phyloP scores from a whole-genome alignment of 2,797 vertebrate genomes.

The Dipus sagitta region DNA sequence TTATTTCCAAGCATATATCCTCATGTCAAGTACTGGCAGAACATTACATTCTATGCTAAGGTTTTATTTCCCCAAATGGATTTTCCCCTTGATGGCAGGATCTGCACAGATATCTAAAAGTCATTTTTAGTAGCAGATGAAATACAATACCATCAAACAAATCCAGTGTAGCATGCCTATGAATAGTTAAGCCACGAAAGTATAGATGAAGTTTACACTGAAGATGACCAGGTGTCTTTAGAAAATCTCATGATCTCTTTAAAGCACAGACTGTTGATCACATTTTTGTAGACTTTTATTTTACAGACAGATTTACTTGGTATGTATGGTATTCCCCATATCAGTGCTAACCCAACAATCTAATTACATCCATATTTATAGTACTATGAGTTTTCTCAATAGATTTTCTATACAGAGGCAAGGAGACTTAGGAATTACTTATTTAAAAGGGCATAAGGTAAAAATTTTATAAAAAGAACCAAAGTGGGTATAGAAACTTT shows the following conservation, averaged over 20 bases:
- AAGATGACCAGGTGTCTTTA: neutral
- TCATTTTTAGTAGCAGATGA: neutral
- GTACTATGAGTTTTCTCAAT: slow-evolving; percentile 62
- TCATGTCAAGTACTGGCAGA: neutral
- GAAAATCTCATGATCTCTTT: neutral
- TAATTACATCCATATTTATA: slow-evolving; percentile 58
- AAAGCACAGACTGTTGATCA: slow-evolving; percentile 23
- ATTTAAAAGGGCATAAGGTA: slow-evolving; percentile 49
- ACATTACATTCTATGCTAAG: neutral
- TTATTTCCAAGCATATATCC: neutral
- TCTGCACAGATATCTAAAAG: slow-evolving; percentile 12
- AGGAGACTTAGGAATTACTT: neutral
- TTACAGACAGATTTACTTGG: slow-evolving; percentile 26
- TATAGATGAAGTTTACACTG: slow-evolving; percentile 6
- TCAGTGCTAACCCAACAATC: neutral
- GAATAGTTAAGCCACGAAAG: slow-evolving; percentile 29
- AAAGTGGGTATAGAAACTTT: slow-evolving; percentile 6
- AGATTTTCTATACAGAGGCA: slow-evolving; percentile 62
- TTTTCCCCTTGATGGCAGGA: neutral
- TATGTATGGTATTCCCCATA: slow-evolving; percentile 18
- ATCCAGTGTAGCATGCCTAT: neutral
- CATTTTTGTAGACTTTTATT: slow-evolving; percentile 18
- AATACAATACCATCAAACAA: slow-evolving; percentile 6
- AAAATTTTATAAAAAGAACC: slow-evolving; percentile 1
- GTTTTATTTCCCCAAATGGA: slow-evolving; percentile 7